Evolutionary conservation across 2,888 invertebrate species (phyloP), one percentile per base, ranked within the genome.

Genomic region (Callyntrura sp.): DNA sequence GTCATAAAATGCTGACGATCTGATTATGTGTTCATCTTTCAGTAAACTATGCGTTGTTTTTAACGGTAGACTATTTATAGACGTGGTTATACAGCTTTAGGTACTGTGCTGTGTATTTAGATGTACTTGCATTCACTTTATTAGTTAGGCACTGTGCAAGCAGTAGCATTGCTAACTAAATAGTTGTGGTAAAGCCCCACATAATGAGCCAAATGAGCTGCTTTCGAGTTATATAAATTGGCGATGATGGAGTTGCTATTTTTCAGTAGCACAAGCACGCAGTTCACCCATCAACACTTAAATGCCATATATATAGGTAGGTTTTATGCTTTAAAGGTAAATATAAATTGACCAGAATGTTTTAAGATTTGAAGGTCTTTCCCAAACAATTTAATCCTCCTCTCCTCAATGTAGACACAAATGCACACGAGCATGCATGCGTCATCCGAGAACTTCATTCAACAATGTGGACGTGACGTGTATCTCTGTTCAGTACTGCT

Each of bases 281-380:
- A 35, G 6, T 35, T 35, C 35, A 6, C 6, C 25, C 65, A 23
- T 51, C 23, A 76, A 45, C 48, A 35, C 35, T 35, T 35, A 2
- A 35, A 35, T 4, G 8, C 55, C 20, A 9, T 14, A 78, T 51
- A 55, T 4, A 82, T 4, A 43, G 62, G 51, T n/a, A 35, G 51
- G 11, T 2, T 51, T n/a, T n/a, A 83, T 65, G 83, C 65, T 82
- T n/a, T 35, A 35, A 6, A 35, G 35, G 35, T 35, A 35, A 35
- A 35, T 35, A 35, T 35, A 35, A 35, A 35, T 35, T 35, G 35
- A 6, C 35, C 35, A 35, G n/a, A n/a, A 51, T 51, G 51, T 2
- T 51, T 51, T 45, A 11, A 45, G 11, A 11, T 51, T 51, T 51
- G 51, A 14, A 51, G 51, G 51, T 51, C 51, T 51, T 51, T 51